Evolutionary conservation across 2,113 vertebrate species (phyloP).

Genomic region (Baryphthengus martii): DNA sequence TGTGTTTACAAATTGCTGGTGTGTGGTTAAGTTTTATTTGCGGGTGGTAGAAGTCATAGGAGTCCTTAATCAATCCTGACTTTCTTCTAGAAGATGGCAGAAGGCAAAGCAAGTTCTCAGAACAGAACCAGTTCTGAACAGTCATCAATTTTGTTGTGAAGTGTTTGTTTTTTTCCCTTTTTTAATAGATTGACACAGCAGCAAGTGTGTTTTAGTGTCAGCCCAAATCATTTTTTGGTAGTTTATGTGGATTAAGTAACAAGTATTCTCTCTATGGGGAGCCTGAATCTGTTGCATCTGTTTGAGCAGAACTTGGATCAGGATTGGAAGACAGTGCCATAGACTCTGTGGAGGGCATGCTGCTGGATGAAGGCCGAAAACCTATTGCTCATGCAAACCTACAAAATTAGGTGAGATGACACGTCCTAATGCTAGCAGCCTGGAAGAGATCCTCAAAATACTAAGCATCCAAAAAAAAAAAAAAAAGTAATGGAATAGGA

Average conservation of each 20-base stretch:
- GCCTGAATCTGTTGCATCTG: neutral
- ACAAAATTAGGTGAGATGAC: neutral
- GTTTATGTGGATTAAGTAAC: neutral
- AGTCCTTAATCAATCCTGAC: neutral
- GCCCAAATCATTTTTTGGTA: neutral
- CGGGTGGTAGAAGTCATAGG: neutral
- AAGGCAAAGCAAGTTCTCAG: neutral
- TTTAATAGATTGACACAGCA: neutral
- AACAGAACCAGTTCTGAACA: neutral
- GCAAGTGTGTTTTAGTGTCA: neutral
- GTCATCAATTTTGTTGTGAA: neutral
- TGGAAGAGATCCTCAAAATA: neutral
- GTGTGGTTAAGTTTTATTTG: neutral
- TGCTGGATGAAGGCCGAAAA: neutral
- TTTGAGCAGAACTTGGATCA: neutral
- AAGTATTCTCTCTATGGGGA: neutral
- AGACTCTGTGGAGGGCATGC: neutral
- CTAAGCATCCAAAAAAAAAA: neutral
- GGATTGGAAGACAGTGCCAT: neutral
- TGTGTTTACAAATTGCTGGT: neutral
- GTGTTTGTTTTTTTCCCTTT: accelerated
- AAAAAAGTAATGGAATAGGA: neutral
- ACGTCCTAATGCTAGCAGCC: neutral
- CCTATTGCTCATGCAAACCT: neutral
- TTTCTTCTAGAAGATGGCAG: neutral